These are phyloP conservation scores for Oscheius myriophilus DNA, from an alignment of 2,888 invertebrate species.

Conservation along the genomic window DNA sequence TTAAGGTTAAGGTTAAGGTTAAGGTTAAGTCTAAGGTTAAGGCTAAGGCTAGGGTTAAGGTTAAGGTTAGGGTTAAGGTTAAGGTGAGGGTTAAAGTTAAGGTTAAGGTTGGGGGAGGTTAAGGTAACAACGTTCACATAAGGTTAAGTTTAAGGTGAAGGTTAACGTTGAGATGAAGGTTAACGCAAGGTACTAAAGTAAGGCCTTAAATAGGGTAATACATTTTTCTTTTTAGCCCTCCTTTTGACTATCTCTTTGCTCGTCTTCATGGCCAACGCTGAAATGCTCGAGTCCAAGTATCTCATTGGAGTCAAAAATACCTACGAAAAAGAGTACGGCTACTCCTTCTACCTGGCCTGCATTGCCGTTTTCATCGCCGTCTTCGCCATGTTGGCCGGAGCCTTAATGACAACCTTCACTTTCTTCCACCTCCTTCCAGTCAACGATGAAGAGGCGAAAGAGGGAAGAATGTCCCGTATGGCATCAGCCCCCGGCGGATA, in stretches of 20 bases:
- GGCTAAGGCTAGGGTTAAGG: no score
- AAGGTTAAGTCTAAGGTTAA: no score
- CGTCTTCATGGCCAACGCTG: slow-evolving; percentile 69
- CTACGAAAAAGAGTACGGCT: slow-evolving; percentile 67
- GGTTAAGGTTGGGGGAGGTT: no score
- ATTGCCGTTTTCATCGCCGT: slow-evolving; percentile 58
- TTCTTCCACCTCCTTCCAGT: slow-evolving; percentile 55
- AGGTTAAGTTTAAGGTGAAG: no score
- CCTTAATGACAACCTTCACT: slow-evolving; percentile 60
- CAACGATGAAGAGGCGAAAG: not conserved
- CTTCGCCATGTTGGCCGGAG: slow-evolving; percentile 60
- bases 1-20: no score
- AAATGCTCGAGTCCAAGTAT: slow-evolving; percentile 69
- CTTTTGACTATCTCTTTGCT: slow-evolving; percentile 58
- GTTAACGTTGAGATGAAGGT: no score
- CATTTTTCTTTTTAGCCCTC: slow-evolving; percentile 59
- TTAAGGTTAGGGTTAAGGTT: no score
- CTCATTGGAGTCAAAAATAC: slow-evolving; percentile 67
- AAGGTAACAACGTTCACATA: no score
- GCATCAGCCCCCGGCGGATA: slow-evolving; percentile 8
- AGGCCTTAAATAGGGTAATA: not conserved
- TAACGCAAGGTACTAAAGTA: no score
- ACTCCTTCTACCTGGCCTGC: slow-evolving; percentile 68
- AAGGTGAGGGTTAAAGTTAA: no score
- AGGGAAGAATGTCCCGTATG: not conserved